Percentiles rank a stretch among this genome's conserved stretches.
These are phyloP conservation scores for Trissolcus brochymenae DNA, from an alignment of 2,888 invertebrate genomes.

Conservation along the genomic window DNA sequence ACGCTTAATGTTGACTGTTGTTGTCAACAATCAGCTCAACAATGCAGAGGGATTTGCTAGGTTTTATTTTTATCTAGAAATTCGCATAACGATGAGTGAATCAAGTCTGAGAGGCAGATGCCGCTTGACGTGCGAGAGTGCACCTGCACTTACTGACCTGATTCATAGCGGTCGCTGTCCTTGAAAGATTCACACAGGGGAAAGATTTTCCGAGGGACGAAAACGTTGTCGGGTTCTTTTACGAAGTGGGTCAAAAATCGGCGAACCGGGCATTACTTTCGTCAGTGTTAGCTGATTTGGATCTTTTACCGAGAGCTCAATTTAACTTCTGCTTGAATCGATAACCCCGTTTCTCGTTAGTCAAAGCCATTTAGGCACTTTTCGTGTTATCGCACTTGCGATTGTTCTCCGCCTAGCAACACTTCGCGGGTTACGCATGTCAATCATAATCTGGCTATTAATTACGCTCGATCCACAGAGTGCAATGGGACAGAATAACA, in stretches of 20 bases:
- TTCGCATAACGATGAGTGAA: too few species aligned
- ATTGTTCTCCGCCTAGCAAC: constrained; percentile 28
- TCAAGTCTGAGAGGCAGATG: too few species aligned
- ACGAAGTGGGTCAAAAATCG: constrained; percentile 44
- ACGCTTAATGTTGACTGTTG: too few species aligned
- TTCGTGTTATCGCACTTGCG: constrained; percentile 33
- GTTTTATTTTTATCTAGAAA: too few species aligned
- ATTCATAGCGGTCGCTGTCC: constrained; percentile 32
- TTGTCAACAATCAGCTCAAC: too few species aligned
- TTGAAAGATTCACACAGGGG: constrained; percentile 34
- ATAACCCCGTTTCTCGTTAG: constrained; percentile 57
- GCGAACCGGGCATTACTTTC: constrained; percentile 11
- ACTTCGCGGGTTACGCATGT: constrained; percentile 12
- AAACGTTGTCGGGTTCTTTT: not conserved
- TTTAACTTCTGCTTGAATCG: constrained; percentile 53
- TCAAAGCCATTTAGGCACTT: constrained; percentile 50
- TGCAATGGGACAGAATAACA: too few species aligned
- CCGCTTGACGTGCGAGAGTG: constrained; percentile 2
- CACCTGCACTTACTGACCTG: constrained; percentile 13
- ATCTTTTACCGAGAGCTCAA: constrained; percentile 44
- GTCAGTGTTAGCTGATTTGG: constrained; percentile 37
- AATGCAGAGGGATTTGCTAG: too few species aligned
- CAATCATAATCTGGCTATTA: constrained; percentile 28
- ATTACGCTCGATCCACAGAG: constrained; percentile 24
- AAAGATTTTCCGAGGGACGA: not conserved